Conservation (phyloP, 2,888 invertebrate species). For the Acrobasis repandana region DNA sequence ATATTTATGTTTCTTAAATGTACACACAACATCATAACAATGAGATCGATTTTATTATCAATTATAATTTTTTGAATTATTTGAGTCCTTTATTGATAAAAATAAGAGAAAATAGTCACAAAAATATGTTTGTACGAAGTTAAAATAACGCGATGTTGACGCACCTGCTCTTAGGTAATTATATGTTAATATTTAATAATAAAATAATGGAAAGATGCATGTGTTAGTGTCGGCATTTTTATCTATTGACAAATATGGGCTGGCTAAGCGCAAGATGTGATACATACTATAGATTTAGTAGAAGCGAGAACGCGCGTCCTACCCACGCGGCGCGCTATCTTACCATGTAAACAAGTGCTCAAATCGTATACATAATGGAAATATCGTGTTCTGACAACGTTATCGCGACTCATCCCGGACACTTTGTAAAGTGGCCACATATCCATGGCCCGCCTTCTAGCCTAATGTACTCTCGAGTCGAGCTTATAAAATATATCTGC, state of each 20-base stretch:
- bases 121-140: conserved; percentile 19
- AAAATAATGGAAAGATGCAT: conserved; percentile 37
- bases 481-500: conserved; percentile 58
- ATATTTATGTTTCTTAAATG: conserved; percentile 66
- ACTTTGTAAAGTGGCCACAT: conserved; percentile 80
- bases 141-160: conserved; percentile 6
- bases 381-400: conserved; percentile 82
- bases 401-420: conserved; percentile 81
- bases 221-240: conserved; percentile 41
- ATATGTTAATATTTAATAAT: conserved; percentile 30
- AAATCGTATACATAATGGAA: conserved; percentile 83
- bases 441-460: conserved; percentile 59
- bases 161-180: conserved; percentile 2
- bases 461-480: conserved; percentile 53
- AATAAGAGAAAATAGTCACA: conserved; percentile 25
- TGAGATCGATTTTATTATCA: conserved; percentile 78
- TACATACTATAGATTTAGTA: conserved; percentile 43
- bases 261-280: conserved; percentile 57
- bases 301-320: conserved; percentile 55
- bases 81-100: conserved; percentile 68
- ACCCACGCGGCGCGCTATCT: conserved; percentile 73
- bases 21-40: conserved; percentile 76
- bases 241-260: conserved; percentile 48
- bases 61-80: conserved; percentile 57
- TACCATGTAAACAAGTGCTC: conserved; percentile 80